phyloP scores from a whole-genome alignment of 2,888 invertebrate species.

The Andrena haemorrhoa region DNA sequence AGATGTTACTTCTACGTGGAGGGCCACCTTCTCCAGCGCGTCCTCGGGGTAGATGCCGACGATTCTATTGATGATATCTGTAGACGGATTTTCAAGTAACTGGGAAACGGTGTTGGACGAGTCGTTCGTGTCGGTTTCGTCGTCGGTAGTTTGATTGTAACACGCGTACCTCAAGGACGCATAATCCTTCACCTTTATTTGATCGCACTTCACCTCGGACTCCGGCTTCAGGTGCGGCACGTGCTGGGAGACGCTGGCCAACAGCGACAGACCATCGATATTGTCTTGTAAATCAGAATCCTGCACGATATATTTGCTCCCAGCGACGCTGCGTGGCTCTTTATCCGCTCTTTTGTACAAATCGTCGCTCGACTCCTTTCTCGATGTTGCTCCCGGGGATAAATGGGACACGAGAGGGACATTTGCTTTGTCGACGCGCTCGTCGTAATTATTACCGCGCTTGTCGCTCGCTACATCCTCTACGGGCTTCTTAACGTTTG shows the following conservation, averaged over 20 bases:
- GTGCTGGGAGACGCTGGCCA: conserved; percentile 81
- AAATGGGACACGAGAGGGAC: conserved; percentile 6
- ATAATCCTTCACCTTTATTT: conserved; percentile 80
- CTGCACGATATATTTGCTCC: conserved; percentile 51
- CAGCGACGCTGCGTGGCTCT: background rate
- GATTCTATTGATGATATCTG: conserved; percentile 69
- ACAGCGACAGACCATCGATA: conserved; percentile 80
- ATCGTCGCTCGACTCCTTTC: background rate
- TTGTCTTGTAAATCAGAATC: conserved; percentile 76
- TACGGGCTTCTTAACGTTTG: conserved; percentile 23
- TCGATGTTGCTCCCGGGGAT: background rate
- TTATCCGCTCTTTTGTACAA: conserved; percentile 27
- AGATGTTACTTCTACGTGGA: conserved; percentile 78
- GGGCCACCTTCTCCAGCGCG: conserved; percentile 76
- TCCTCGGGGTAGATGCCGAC: conserved; percentile 78
- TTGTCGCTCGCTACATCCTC: conserved; percentile 42
- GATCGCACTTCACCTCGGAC: conserved; percentile 57
- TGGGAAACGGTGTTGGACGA: conserved; percentile 58
- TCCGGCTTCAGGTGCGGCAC: conserved; percentile 72
- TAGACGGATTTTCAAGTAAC: conserved; percentile 59
- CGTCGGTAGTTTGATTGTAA: conserved; percentile 49
- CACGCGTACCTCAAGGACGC: conserved; percentile 65
- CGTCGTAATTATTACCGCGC: conserved; percentile 16
- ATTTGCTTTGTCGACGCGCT: conserved; percentile 25
- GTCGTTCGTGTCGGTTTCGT: conserved; percentile 58